Conservation (phyloP, 2,888 invertebrate species). For the Apeira syringaria region DNA sequence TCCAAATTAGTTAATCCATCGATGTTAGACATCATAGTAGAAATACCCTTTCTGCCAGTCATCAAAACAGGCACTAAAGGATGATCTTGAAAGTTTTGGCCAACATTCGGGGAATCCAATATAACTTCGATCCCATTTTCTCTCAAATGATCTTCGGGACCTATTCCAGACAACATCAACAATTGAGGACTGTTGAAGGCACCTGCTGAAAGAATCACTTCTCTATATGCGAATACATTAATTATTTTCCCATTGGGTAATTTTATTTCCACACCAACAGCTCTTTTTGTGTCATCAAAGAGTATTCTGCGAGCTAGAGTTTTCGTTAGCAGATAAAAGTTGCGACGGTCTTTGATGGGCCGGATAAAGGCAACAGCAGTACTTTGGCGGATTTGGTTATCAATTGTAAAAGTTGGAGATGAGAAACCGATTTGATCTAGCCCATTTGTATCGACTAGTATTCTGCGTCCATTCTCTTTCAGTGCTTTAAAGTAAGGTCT, state of each 20-base stretch:
- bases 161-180: conserved; percentile 61
- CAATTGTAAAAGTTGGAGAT: conserved; percentile 38
- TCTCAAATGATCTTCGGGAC: conserved; percentile 48
- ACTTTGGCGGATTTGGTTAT: conserved; percentile 43
- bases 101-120: conserved; percentile 45
- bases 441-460: conserved; percentile 47
- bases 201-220: conserved; percentile 58
- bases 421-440: conserved; percentile 49
- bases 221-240: conserved; percentile 34
- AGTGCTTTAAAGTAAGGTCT: conserved; percentile 55
- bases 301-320: conserved; percentile 48
- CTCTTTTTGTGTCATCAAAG: conserved; percentile 39
- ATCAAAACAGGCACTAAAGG: conserved; percentile 38
- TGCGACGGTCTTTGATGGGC: conserved; percentile 44
- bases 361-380: conserved; percentile 45
- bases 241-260: conserved; percentile 28
- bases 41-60: conserved; percentile 24
- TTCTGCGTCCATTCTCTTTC: conserved; percentile 45
- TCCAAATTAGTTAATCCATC: background rate
- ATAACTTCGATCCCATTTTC: conserved; percentile 16
- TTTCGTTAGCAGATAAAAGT: conserved; percentile 52
- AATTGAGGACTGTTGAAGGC: conserved; percentile 54
- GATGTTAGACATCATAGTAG: background rate
- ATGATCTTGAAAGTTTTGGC: conserved; percentile 57
- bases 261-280: conserved; percentile 45